Percentiles rank a stretch among this genome's conserved stretches.
Evolutionary conservation across 2,888 invertebrate species (phyloP).

Genomic region (Achlya flavicornis): DNA sequence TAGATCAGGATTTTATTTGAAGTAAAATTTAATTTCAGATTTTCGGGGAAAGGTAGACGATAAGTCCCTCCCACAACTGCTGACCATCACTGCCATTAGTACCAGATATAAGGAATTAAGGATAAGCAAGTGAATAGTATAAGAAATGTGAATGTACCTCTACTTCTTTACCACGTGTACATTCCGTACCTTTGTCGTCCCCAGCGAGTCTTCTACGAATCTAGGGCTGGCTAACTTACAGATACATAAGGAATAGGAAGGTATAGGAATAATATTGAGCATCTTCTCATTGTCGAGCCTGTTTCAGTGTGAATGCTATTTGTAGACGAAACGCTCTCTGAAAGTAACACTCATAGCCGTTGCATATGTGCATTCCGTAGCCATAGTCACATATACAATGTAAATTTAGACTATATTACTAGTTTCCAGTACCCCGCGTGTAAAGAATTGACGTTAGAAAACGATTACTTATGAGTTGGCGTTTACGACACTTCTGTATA

Average conservation of each 20-base stretch:
- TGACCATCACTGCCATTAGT: conserved; percentile 78
- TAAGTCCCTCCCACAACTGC: conserved; percentile 73
- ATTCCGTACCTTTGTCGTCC: conserved; percentile 21
- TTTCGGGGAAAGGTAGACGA: conserved; percentile 61
- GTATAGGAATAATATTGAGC: conserved; percentile 7
- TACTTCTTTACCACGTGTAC: conserved; percentile 26
- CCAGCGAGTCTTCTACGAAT: conserved; percentile 13
- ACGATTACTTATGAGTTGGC: too few species aligned
- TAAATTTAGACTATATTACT: too few species aligned
- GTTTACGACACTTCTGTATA: too few species aligned
- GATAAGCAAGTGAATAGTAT: conserved; percentile 51
- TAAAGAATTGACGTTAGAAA: too few species aligned
- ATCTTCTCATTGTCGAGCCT: conserved; percentile 46
- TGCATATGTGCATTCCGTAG: conserved; percentile 7
- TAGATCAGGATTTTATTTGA: conserved; percentile 55
- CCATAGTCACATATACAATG: not conserved
- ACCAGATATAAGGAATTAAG: conserved; percentile 57
- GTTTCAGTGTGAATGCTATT: conserved; percentile 65
- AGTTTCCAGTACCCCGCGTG: too few species aligned
- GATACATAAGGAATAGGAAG: not conserved
- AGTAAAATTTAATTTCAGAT: conserved; percentile 54
- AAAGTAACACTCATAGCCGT: conserved; percentile 11
- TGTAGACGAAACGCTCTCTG: not conserved
- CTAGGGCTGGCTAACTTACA: not conserved
- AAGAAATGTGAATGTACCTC: conserved; percentile 45